These are phyloP conservation scores for Lepidocyrtinus sp. DNA, from an alignment of 2,888 invertebrate genomes.

Conservation along the genomic window DNA sequence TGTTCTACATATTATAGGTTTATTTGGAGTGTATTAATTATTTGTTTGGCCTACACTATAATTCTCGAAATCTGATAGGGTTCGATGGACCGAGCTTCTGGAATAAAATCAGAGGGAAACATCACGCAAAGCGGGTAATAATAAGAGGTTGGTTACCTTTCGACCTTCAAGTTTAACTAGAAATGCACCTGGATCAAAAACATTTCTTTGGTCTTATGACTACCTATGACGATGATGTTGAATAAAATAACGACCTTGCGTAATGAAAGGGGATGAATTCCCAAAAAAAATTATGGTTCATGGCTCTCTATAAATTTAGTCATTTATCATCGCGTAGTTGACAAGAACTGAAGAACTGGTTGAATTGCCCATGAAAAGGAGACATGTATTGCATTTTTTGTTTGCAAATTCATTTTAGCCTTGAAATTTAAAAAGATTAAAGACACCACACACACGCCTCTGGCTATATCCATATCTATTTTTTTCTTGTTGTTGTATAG, in stretches of 20 bases:
- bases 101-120: no score
- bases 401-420: conserved; percentile 8
- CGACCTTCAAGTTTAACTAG: no score
- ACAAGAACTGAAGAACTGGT: not conserved
- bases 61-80: no score
- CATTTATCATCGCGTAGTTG: not conserved
- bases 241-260: conserved; percentile 8
- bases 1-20: no score
- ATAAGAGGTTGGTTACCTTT: no score
- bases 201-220: no score
- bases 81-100: no score
- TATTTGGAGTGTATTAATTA: no score
- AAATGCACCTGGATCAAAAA: no score
- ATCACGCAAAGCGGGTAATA: no score
- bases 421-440: not conserved
- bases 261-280: not conserved
- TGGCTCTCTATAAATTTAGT: not conserved
- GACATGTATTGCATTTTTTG: conserved; percentile 19
- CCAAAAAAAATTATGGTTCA: not conserved
- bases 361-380: conserved; percentile 1
- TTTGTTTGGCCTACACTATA: no score
- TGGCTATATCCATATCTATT: not conserved
- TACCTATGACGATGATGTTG: no score
- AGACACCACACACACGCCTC: not conserved
- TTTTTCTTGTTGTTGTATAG: not conserved